phyloP scores from a whole-genome alignment of 2,113 vertebrate species.

The Corythaeola cristata region DNA sequence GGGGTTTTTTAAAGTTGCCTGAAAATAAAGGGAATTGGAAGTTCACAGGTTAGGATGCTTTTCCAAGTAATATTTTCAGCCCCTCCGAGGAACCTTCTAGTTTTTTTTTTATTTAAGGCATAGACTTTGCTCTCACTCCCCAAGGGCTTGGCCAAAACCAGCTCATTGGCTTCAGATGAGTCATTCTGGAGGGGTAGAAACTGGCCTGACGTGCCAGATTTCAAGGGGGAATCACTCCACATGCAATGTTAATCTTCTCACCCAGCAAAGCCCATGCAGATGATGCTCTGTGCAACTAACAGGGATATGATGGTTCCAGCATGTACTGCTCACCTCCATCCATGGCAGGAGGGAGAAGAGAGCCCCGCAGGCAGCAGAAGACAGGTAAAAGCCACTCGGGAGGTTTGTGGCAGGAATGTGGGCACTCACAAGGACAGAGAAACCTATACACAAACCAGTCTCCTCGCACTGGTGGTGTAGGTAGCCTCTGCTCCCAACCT shows the following conservation, averaged over 20 bases:
- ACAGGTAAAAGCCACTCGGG: background rate
- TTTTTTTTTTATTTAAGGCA: background rate
- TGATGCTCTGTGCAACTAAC: background rate
- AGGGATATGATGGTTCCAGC: background rate
- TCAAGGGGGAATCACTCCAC: background rate
- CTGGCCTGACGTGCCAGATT: background rate
- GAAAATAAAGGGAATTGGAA: constrained; percentile 14
- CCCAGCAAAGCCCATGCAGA: background rate
- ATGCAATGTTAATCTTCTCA: too few relatives aligned
- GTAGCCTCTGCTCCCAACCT: background rate
- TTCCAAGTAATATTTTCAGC: background rate
- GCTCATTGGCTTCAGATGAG: background rate
- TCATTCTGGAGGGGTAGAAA: background rate
- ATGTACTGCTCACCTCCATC: background rate
- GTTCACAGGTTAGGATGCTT: background rate
- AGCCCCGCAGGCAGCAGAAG: background rate
- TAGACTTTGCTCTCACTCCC: background rate
- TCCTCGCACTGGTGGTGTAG: background rate
- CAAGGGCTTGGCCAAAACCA: background rate
- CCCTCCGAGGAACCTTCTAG: background rate
- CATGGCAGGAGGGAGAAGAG: background rate
- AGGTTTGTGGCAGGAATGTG: background rate
- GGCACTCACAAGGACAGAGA: background rate
- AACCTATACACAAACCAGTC: background rate
- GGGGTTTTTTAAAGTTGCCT: background rate